These are phyloP conservation scores for Theristicus caerulescens DNA, from an alignment of 2,113 vertebrate genomes.

Conservation along the genomic window DNA sequence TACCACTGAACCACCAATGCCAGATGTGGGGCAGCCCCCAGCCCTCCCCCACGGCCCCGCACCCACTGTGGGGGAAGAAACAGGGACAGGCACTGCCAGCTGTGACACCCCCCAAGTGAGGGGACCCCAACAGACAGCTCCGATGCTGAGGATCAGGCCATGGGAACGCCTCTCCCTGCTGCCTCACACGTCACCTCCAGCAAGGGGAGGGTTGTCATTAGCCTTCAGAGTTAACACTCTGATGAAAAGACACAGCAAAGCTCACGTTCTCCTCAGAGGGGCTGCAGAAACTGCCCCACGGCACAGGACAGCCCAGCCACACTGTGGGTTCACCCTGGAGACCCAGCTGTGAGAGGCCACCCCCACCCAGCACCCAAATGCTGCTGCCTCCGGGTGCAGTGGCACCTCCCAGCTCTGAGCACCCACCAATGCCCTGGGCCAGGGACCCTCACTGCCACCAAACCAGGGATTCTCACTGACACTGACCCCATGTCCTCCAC, in stretches of 20 bases:
- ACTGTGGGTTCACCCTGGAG: rapidly evolving
- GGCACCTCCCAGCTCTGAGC: too few species aligned
- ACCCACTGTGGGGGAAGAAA: too few species aligned
- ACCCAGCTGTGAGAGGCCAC: neutral
- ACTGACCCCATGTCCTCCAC: too few species aligned
- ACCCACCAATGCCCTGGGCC: too few species aligned
- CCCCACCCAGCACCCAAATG: neutral
- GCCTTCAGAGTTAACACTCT: neutral
- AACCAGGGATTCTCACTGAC: too few species aligned
- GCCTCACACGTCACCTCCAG: neutral
- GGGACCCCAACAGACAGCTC: too few species aligned
- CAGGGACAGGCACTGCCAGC: too few species aligned
- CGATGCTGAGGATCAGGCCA: too few species aligned
- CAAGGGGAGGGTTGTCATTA: neutral
- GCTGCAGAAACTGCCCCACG: neutral
- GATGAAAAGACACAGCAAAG: rapidly evolving
- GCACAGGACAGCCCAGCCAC: rapidly evolving
- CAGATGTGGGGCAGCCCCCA: rapidly evolving
- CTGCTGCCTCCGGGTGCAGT: neutral
- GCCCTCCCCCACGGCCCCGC: rapidly evolving
- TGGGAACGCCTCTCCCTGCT: too few species aligned
- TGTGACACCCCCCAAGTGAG: too few species aligned
- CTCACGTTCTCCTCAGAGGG: rapidly evolving
- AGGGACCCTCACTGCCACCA: too few species aligned
- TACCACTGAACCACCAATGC: conserved; percentile 47